Evolutionary conservation across 2,797 vertebrate species (phyloP).

Genomic region (Melopsittacus undulatus): DNA sequence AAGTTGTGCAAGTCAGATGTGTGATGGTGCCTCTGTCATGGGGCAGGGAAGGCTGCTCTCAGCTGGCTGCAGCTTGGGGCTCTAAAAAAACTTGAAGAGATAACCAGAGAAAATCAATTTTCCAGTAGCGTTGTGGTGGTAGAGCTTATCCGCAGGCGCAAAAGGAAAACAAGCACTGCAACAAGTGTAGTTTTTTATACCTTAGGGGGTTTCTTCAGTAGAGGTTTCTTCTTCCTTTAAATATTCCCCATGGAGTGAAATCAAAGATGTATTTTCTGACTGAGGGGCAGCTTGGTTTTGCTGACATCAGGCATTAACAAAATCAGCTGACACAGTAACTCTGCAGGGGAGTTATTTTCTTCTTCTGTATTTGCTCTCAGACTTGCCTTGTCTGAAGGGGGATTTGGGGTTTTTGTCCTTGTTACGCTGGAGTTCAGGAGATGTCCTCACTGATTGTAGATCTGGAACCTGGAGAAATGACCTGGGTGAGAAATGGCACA

Average conservation of each 20-base stretch:
- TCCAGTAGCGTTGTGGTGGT: neutral
- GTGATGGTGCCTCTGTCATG: neutral
- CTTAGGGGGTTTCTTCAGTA: neutral
- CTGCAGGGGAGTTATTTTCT: neutral
- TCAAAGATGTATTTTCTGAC: neutral
- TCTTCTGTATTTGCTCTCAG: neutral
- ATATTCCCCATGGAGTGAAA: neutral
- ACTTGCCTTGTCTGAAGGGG: neutral
- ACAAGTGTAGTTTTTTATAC: neutral
- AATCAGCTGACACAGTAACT: neutral
- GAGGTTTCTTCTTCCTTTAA: neutral
- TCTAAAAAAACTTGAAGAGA: neutral
- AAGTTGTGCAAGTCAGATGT: rapidly evolving
- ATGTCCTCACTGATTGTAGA: neutral
- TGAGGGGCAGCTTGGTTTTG: neutral
- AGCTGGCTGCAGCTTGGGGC: neutral
- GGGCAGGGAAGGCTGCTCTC: neutral
- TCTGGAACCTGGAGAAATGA: neutral
- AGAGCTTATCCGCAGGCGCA: neutral
- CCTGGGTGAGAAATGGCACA: neutral
- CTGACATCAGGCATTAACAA: neutral
- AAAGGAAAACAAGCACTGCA: neutral
- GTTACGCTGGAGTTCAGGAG: neutral
- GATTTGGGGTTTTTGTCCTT: neutral
- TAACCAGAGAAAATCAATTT: conserved; percentile 12